Evolutionary conservation across 2,113 vertebrate genomes (phyloP), one percentile per base, ranked within the genome.

Genomic region (Leucosticte australis): DNA sequence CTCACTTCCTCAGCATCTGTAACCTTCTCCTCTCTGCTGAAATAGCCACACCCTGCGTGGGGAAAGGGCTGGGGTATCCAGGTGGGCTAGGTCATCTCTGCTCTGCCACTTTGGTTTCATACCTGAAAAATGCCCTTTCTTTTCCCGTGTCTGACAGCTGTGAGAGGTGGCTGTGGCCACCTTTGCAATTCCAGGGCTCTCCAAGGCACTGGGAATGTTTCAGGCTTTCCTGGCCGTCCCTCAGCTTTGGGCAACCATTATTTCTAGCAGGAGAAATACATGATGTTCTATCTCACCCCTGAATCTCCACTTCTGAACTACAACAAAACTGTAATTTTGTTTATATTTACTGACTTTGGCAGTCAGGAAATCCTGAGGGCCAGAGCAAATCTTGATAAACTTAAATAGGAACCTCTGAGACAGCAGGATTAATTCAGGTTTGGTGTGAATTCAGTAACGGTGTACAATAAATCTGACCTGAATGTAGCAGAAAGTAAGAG

Each of bases 381-480:
- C 26, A 46, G 18, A 49, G 85, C 83, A n/a, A 56, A 80, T 85
- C 82, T 89, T 60, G 89, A 94, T 96, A 86, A 60, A 76, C 67
- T 94, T 62, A 90, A 97, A 93, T 73, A 89, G 89, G 28, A 87
- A 39, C 52, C 84, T 46, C 63, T 71, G 69, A 87, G 88, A 59
- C 35, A 68, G 52, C 73, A 47, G 39, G 11, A 49, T 94, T 96
- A 90, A 86, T 90, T 90, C 27, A 56, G 47, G 91, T 78, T 91
- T 87, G 68, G 49, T 59, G 78, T 37, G 92, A 94, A 95, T 96
- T 95, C 90, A 73, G 85, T 91, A 93, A 81, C 33, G 75, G 39
- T 68, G 42, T 55, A 91, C 28, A 96, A 96, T 97, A 97, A 97
- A 97, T 97, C 73, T 96, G 87, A 84, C 95, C 95, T 89, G 95